phyloP scores from a whole-genome alignment of 2,888 invertebrate genomes.

The Archips crataeganus region DNA sequence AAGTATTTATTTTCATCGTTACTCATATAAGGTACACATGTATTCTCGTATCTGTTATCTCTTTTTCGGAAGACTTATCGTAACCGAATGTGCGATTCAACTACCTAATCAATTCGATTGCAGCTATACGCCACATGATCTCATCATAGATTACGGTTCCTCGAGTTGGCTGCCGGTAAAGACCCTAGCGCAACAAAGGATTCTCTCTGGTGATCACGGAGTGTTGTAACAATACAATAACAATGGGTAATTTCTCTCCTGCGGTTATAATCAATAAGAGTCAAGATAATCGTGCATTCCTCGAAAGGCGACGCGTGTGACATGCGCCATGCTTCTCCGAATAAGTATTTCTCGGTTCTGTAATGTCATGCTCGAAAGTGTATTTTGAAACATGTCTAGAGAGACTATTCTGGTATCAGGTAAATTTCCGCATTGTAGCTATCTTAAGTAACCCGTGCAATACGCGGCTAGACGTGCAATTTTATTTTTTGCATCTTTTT shows the following conservation, averaged over 20 bases:
- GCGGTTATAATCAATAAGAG: slow-evolving; percentile 61
- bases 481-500: too few relatives aligned
- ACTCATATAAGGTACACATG: not conserved
- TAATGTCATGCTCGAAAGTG: slow-evolving; percentile 53
- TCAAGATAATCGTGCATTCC: slow-evolving; percentile 69
- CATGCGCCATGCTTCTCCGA: slow-evolving; percentile 71
- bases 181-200: slow-evolving; percentile 16
- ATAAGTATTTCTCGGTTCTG: slow-evolving; percentile 55
- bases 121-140: slow-evolving; percentile 9
- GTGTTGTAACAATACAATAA: slow-evolving; percentile 25
- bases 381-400: too few relatives aligned
- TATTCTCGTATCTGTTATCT: not conserved
- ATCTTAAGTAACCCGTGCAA: too few relatives aligned
- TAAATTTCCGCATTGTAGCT: too few relatives aligned
- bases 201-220: slow-evolving; percentile 6
- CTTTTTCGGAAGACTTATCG: not conserved
- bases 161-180: slow-evolving; percentile 10
- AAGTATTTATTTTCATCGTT: not conserved
- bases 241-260: slow-evolving; percentile 51
- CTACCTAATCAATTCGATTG: not conserved
- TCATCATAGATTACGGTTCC: slow-evolving; percentile 7
- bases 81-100: slow-evolving; percentile 1
- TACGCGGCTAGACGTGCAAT: too few relatives aligned
- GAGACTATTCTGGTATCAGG: too few relatives aligned
- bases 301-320: slow-evolving; percentile 71